A percentile compares a stretch with the other conserved stretches of the same genome.
These are phyloP conservation scores for Python bivittatus DNA, from an alignment of 2,113 vertebrate species.

Conservation along the genomic window DNA sequence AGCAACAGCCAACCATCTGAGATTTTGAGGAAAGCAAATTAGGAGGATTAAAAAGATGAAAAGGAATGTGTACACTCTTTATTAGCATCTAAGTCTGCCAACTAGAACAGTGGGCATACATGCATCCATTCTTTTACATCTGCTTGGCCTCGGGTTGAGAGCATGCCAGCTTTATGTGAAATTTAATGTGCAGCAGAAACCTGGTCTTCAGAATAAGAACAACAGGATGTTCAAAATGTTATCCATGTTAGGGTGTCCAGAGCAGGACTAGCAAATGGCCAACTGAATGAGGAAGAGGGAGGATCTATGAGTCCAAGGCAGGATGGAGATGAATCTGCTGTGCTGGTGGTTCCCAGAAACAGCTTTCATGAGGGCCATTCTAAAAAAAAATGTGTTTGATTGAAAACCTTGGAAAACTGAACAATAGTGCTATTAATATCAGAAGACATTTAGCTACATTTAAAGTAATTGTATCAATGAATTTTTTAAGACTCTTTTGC, in stretches of 20 bases:
- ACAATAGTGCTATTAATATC: neutral
- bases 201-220: neutral
- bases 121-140: slow-evolving; percentile 15
- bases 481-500: neutral
- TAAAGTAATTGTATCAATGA: neutral
- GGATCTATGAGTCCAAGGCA: accelerated
- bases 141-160: neutral
- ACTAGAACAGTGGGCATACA: slow-evolving; percentile 3
- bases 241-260: neutral
- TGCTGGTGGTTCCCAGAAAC: neutral
- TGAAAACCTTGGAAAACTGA: neutral
- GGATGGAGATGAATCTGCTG: neutral
- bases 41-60: slow-evolving; percentile 41
- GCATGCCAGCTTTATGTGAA: neutral
- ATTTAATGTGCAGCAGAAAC: neutral
- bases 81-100: slow-evolving; percentile 50
- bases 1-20: neutral
- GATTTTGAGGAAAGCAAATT: slow-evolving; percentile 51
- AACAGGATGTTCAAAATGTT: neutral
- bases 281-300: neutral
- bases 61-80: slow-evolving; percentile 54
- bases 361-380: neutral
- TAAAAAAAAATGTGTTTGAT: neutral
- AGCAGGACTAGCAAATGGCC: neutral
- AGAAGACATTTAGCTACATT: neutral